Evolutionary conservation across 2,888 invertebrate species (phyloP).

Genomic region (Crossocerus cetratus): DNA sequence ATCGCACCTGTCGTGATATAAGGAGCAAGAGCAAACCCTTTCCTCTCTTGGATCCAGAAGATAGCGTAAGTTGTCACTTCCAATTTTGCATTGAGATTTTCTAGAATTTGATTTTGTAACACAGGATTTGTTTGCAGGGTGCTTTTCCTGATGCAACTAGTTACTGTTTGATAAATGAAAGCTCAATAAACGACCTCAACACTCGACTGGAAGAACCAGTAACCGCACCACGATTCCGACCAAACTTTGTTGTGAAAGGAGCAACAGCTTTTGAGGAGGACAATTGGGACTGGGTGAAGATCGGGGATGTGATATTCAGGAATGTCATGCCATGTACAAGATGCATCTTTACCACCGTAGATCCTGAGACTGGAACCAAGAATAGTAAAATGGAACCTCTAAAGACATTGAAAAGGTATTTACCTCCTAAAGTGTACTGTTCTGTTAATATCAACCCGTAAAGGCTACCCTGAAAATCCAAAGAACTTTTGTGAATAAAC

Average conservation of each 20-base stretch:
- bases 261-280: slow-evolving; percentile 83
- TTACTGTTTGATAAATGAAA: slow-evolving; percentile 83
- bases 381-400: slow-evolving; percentile 82
- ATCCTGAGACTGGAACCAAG: slow-evolving; percentile 82
- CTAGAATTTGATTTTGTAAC: neutral
- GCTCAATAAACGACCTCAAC: slow-evolving; percentile 84
- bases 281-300: slow-evolving; percentile 84
- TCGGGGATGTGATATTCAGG: slow-evolving; percentile 82
- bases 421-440: slow-evolving; percentile 12
- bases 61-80: slow-evolving; percentile 64
- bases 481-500: no score
- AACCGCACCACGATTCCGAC: slow-evolving; percentile 81
- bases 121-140: slow-evolving; percentile 77
- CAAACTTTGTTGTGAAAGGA: slow-evolving; percentile 83
- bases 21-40: slow-evolving; percentile 69
- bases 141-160: slow-evolving; percentile 83
- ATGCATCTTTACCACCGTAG: slow-evolving; percentile 85
- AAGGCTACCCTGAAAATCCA: no score
- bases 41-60: slow-evolving; percentile 56
- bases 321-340: slow-evolving; percentile 83
- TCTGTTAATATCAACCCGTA: neutral
- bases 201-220: slow-evolving; percentile 79
- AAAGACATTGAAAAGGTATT: slow-evolving; percentile 82
- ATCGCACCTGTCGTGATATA: slow-evolving; percentile 70
- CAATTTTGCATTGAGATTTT: no score